Evolutionary conservation across 2,113 vertebrate species (phyloP).

Genomic region (Harpagus bidentatus): DNA sequence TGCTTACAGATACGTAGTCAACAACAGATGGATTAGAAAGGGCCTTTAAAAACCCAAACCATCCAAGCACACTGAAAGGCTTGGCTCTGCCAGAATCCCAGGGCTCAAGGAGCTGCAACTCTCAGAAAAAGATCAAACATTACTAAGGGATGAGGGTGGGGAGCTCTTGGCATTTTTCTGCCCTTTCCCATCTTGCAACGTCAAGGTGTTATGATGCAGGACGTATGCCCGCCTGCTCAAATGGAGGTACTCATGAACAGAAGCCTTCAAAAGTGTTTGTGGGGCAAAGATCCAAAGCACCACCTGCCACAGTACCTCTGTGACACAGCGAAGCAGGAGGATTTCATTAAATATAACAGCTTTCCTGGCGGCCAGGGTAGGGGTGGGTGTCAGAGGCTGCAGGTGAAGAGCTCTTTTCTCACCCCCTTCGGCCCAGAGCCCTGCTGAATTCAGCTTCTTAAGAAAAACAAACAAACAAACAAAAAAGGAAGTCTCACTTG

Average conservation of each 20-base stretch:
- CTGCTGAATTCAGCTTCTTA: neutral
- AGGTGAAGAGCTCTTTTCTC: neutral
- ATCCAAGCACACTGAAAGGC: neutral
- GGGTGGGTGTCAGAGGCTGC: neutral
- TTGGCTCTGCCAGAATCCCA: neutral
- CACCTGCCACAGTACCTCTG: neutral
- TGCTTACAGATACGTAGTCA: neutral
- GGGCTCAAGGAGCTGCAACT: neutral
- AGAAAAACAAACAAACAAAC: neutral
- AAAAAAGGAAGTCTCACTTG: neutral
- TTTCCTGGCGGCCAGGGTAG: neutral
- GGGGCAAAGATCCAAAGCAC: neutral
- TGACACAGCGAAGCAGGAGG: neutral
- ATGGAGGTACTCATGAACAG: neutral
- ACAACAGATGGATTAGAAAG: neutral
- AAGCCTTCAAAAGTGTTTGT: neutral
- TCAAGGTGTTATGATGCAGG: neutral
- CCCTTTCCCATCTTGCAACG: neutral
- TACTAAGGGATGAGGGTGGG: neutral
- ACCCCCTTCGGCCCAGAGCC: neutral
- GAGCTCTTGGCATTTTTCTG: neutral
- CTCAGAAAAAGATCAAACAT: neutral
- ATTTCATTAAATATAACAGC: neutral
- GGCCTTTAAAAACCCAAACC: neutral
- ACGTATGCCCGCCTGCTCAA: neutral